A percentile compares a stretch with the other conserved stretches of the same genome.
phyloP scores from a whole-genome alignment of 1,140 invertebrate genomes.

The Anthonomus grandis region DNA sequence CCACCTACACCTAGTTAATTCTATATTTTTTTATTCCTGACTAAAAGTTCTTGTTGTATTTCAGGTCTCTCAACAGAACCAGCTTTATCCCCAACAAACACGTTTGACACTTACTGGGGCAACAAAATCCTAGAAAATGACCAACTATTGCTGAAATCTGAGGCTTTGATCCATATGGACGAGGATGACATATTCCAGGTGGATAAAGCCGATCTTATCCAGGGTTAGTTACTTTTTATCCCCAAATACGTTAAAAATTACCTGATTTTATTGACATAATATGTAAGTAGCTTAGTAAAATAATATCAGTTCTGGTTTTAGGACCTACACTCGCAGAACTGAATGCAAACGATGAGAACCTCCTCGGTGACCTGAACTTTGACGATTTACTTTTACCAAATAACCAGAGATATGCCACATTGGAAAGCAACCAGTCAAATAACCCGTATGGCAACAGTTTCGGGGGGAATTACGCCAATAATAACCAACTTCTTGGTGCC shows the following conservation, averaged over 20 bases:
- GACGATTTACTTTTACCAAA: constrained; percentile 77
- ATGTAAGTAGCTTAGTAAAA: neutral
- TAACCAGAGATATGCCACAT: constrained; percentile 46
- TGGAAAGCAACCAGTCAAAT: constrained; percentile 19
- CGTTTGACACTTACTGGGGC: constrained; percentile 31
- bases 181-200: constrained; percentile 89
- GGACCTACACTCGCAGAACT: constrained; percentile 79
- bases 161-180: constrained; percentile 69
- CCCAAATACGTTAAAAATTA: no score
- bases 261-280: neutral
- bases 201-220: constrained; percentile 79
- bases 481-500: constrained; percentile 25
- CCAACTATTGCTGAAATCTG: constrained; percentile 52
- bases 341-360: constrained; percentile 79
- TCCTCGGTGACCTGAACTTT: constrained; percentile 79
- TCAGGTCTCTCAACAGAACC: constrained; percentile 10
- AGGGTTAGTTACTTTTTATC: no score
- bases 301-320: no score
- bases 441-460: constrained; percentile 2
- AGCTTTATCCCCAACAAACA: constrained; percentile 20
- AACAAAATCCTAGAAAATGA: constrained; percentile 30
- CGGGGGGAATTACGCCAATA: constrained; percentile 24
- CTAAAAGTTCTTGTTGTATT: no score
- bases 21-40: no score
- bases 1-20: no score